Evolutionary conservation across 2,888 invertebrate species (phyloP).

Genomic region (Tachina lurida): DNA sequence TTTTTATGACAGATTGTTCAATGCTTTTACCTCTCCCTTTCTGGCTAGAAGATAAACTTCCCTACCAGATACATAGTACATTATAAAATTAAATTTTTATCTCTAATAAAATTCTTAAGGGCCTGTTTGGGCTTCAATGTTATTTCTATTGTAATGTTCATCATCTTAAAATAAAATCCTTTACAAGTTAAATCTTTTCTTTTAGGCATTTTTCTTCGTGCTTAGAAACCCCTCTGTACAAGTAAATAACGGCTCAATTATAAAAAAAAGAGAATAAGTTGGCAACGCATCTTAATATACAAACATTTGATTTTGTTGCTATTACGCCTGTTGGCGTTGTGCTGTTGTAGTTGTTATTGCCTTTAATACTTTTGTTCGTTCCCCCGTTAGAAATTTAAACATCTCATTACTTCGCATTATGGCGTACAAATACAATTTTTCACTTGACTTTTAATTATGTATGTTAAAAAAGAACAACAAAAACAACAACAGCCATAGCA

Average conservation of each 20-base stretch:
- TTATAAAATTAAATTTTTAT: not conserved
- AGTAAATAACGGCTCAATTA: not conserved
- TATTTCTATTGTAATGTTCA: not conserved
- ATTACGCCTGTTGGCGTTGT: conserved; percentile 6
- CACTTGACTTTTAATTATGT: conserved; percentile 72
- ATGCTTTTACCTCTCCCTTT: no score
- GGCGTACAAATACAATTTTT: conserved; percentile 78
- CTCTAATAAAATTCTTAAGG: not conserved
- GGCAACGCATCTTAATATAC: conserved; percentile 14
- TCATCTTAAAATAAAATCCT: not conserved
- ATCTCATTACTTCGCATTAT: conserved; percentile 32
- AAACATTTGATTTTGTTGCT: conserved; percentile 24
- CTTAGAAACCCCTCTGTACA: not conserved
- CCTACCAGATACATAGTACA: no score
- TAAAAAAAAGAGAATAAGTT: not conserved
- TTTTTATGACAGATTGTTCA: no score
- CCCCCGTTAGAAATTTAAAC: conserved; percentile 29
- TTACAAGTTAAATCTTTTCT: not conserved
- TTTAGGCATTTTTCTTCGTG: not conserved
- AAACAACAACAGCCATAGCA: conserved; percentile 3
- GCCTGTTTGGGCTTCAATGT: not conserved
- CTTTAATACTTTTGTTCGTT: conserved; percentile 5
- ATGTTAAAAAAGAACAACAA: conserved; percentile 28
- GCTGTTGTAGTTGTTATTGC: conserved; percentile 25
- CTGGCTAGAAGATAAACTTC: no score